These are phyloP conservation scores for Cerceris ruficornis DNA, from an alignment of 2,888 invertebrate genomes.

Conservation along the genomic window DNA sequence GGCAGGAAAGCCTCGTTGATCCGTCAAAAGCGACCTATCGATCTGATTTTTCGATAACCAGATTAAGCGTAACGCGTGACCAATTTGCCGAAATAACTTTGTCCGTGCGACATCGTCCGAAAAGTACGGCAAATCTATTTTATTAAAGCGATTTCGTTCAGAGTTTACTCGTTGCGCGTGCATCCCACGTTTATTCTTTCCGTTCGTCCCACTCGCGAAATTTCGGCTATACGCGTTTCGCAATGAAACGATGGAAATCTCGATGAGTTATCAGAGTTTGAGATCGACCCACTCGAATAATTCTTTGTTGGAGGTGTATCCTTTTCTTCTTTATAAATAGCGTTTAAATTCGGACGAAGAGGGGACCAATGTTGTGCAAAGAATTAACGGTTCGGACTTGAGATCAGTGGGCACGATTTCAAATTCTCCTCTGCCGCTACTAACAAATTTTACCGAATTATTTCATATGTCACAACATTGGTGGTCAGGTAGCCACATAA, in stretches of 20 bases:
- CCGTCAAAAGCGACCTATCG: slow-evolving; percentile 50
- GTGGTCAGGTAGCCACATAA: no score
- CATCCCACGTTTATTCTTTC: background rate
- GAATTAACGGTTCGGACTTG: no score
- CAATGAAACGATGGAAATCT: background rate
- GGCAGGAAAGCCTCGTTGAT: slow-evolving; percentile 46
- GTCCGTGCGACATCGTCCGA: background rate
- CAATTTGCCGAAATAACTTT: background rate
- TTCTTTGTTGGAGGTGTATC: no score
- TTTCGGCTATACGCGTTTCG: slow-evolving; percentile 5
- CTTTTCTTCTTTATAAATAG: no score
- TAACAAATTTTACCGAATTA: no score
- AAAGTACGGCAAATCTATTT: slow-evolving; percentile 4
- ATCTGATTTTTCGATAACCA: slow-evolving; percentile 52
- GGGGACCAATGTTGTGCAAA: no score
- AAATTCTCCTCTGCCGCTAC: no score
- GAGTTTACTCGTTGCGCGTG: background rate
- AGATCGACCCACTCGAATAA: no score
- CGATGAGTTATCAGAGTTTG: background rate
- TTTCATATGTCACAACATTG: no score
- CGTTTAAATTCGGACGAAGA: no score
- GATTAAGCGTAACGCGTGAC: slow-evolving; percentile 26
- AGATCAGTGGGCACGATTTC: no score
- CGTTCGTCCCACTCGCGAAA: background rate
- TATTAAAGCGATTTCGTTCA: background rate